These are phyloP conservation scores for Danaus melanippus DNA, from an alignment of 1,140 invertebrate genomes.

Conservation along the genomic window DNA sequence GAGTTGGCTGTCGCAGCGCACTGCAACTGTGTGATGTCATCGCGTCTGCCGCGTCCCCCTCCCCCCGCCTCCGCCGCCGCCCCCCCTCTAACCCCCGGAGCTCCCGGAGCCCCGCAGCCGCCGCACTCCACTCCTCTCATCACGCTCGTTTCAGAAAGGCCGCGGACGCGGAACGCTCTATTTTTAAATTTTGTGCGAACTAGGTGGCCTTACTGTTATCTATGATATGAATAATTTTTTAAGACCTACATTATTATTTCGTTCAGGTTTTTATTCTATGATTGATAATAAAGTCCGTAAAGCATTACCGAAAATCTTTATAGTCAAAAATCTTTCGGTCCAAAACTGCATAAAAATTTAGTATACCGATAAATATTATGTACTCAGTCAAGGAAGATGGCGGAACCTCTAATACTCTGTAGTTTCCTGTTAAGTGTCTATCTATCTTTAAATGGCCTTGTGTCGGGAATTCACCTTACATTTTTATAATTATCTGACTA, in stretches of 20 bases:
- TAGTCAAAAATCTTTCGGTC: no score
- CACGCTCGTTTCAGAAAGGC: constrained; percentile 51
- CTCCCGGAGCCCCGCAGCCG: constrained; percentile 25
- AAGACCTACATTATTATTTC: constrained; percentile 2
- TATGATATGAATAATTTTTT: constrained; percentile 7
- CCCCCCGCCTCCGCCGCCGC: constrained; percentile 26
- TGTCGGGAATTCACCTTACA: constrained; percentile 16
- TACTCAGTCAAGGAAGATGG: no score
- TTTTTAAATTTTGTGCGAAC: constrained; percentile 54
- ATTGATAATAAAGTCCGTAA: no score
- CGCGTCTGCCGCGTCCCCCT: constrained; percentile 29
- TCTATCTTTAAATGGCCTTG: constrained; percentile 11
- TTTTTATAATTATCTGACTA: constrained; percentile 8
- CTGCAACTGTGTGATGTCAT: constrained; percentile 67
- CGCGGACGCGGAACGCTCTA: constrained; percentile 60
- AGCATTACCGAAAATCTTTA: no score
- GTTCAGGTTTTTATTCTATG: not conserved
- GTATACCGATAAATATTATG: not conserved
- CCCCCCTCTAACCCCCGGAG: constrained; percentile 15
- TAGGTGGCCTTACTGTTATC: constrained; percentile 24
- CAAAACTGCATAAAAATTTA: not conserved
- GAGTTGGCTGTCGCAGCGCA: constrained; percentile 62
- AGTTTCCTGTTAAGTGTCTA: constrained; percentile 15
- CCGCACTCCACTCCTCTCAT: constrained; percentile 24
- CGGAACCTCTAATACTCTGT: no score